A percentile compares a stretch with the other conserved stretches of the same genome.
phyloP scores from a whole-genome alignment of 1,140 invertebrate genomes.

The Drosophila ironensis region DNA sequence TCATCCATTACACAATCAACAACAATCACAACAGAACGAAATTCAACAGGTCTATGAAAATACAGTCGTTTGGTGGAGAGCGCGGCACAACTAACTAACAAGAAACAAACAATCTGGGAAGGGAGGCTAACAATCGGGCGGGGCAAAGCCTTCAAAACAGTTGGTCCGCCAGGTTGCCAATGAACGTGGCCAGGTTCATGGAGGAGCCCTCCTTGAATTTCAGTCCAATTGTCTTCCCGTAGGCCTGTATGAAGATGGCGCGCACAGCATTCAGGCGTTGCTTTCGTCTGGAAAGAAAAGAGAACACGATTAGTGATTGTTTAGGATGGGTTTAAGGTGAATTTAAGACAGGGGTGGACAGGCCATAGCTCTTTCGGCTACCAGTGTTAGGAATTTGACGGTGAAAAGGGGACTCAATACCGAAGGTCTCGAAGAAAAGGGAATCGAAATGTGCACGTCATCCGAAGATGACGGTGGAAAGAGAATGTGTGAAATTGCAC shows the following conservation, averaged over 20 bases:
- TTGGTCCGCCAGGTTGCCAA: slow-evolving; percentile 74
- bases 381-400: too few species aligned
- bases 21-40: slow-evolving; percentile 66
- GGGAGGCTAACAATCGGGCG: slow-evolving; percentile 39
- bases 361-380: too few species aligned
- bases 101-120: slow-evolving; percentile 57
- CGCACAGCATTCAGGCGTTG: slow-evolving; percentile 83
- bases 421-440: too few species aligned
- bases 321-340: too few species aligned
- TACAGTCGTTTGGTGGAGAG: slow-evolving; percentile 66
- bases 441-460: too few species aligned
- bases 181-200: slow-evolving; percentile 72
- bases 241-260: slow-evolving; percentile 76
- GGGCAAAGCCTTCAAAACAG: slow-evolving; percentile 44
- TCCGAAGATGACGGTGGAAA: too few species aligned
- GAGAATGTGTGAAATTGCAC: too few species aligned
- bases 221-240: slow-evolving; percentile 81
- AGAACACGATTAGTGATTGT: too few species aligned
- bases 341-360: too few species aligned
- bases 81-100: slow-evolving; percentile 64
- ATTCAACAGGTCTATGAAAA: slow-evolving; percentile 65
- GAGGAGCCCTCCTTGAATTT: slow-evolving; percentile 81
- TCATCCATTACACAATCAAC: slow-evolving; percentile 47
- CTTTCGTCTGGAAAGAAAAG: slow-evolving; percentile 82
- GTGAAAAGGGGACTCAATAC: too few species aligned